Evolutionary conservation across 2,888 invertebrate species (phyloP), one percentile per base, ranked within the genome.

Genomic region (Drosophila lutescens): DNA sequence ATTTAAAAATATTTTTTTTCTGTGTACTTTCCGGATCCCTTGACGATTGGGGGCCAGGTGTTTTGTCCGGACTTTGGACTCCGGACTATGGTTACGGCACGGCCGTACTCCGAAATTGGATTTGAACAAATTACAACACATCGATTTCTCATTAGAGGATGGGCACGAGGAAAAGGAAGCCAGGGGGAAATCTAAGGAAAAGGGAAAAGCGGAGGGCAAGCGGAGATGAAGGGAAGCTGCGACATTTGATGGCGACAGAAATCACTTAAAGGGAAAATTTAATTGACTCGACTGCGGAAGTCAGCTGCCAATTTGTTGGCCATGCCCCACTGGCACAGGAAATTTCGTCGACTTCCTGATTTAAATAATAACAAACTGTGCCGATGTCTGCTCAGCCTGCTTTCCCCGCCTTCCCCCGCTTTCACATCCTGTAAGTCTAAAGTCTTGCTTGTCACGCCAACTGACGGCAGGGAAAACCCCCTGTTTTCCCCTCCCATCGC

Each of bases 271-370:
- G 67, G 86, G 70, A 83, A 83, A 86, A 83, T 88, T 83, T 83
- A 83, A 83, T 83, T 83, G 83, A 83, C 83, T 83, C 80, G 80
- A 71, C 80, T 60, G 83, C 84, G 86, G 87, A 86, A 84, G 84
- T 69, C 61, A 71, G 73, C 68, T 78, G 74, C 80, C 87, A 88
- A 89, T 87, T 83, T 88, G 86, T 84, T 86, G 88, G 77, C 76
- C 60, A 83, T 86, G 76, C 69, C 44, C 51, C 32, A 65, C 62
- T 67, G 79, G 75, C 86, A 49, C 62, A 62, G 91, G 90, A 90
- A 90, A 90, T 91, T 89, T 88, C 79, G 80, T 84, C 79, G 80
- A 89, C 90, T 91, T 91, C 90, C 90, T 90, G 90, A 86, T 90
- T 90, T 84, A 89, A 89, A 90, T 83, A 89, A 90, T 86, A 88